Evolutionary conservation across 2,113 vertebrate species (phyloP), one percentile per base, ranked within the genome.

Genomic region (Sardina pilchardus): DNA sequence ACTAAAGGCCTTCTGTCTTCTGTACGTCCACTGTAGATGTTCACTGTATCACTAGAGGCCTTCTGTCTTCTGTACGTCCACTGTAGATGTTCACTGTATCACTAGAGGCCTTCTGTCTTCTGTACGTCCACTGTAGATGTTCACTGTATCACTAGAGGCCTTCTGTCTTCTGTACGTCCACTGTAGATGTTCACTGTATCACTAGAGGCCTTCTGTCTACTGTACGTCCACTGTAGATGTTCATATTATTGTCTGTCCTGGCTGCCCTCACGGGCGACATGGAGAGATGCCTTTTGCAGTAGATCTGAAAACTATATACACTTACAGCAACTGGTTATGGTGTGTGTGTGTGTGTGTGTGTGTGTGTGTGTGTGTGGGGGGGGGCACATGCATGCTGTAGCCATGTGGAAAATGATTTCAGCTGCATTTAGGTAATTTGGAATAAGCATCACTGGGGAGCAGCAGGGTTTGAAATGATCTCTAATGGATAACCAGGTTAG

Each of bases 391-490:
- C 4, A 16, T 56, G 63, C 3, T n/a, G 14, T 16, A 14, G 26
- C 16, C 50, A 56, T 56, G 17, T 56, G 17, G 50, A 19, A n/a
- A n/a, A n/a, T 19, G 19, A 21, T 56, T 19, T 56, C 50, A 56
- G 50, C 50, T 56, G 50, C 50, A 21, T 19, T 19, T 3, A 56
- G 50, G 17, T 56, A 16, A 56, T 56, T 56, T 21, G 50, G 50
- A 19, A 56, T 53, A 19, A 21, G 50, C 17, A 56, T 21, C 50
- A 56, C 17, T 21, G 17, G 50, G 50, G 19, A 56, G 17, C 50
- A 56, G 3, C 21, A 17, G 50, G 16, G 87, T 87, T 87, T 85
- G 86, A 88, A 90, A 71, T 47, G 75, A 34, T 71, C 63, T 88
- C 87, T 84, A 85, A 88, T 90, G 87, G 50, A 56, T 56, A 3